Conservation (phyloP, 2,888 invertebrate species). For the Strigamia transsilvanica region DNA sequence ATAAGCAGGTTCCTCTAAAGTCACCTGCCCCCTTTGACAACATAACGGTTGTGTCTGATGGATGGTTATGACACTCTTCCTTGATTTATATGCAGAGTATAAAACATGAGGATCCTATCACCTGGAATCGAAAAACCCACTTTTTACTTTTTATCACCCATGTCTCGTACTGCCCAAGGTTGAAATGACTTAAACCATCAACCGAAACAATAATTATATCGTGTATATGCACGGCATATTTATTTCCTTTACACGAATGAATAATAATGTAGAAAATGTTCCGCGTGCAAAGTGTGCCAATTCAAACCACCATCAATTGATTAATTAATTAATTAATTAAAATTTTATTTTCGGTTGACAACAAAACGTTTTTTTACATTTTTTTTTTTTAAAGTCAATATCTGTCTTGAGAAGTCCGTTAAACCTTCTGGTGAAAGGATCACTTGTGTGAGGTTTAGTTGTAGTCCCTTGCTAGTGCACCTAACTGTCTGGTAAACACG, state of each 20-base stretch:
- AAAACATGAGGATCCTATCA: conserved; percentile 23
- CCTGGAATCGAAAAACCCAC: not conserved
- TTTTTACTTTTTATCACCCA: not conserved
- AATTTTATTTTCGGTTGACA: no score
- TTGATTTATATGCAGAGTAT: conserved; percentile 43
- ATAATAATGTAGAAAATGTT: not conserved
- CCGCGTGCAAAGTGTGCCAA: no score
- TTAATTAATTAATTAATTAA: no score
- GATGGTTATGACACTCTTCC: conserved; percentile 17
- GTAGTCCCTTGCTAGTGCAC: no score
- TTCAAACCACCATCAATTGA: no score
- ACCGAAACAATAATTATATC: not conserved
- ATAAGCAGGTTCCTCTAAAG: not conserved
- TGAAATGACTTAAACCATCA: not conserved
- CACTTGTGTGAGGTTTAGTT: no score
- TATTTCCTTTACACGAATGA: not conserved
- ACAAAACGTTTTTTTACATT: no score
- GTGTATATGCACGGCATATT: not conserved
- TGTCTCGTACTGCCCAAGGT: not conserved
- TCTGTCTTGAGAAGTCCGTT: no score
- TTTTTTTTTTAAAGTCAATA: no score
- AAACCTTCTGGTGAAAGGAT: no score
- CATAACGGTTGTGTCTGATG: conserved; percentile 31
- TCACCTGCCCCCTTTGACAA: conserved; percentile 39
- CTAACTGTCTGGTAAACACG: no score